These are phyloP conservation scores for Aporrectodea caliginosa DNA, from an alignment of 1,140 invertebrate genomes.

Conservation along the genomic window DNA sequence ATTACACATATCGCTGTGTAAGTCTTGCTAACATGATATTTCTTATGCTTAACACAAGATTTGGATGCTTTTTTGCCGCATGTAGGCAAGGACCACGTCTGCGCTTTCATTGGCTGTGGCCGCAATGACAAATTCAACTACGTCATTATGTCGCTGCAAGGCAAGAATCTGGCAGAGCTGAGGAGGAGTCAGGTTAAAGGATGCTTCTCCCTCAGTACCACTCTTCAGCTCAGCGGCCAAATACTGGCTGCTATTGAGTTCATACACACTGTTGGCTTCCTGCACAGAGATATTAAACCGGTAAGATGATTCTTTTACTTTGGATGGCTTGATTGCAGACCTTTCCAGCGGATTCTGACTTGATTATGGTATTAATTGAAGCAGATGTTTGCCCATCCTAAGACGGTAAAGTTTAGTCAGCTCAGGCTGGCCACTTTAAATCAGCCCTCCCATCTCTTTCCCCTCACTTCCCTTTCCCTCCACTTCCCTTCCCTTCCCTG, in stretches of 20 bases:
- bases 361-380: too few relatives aligned
- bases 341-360: too few relatives aligned
- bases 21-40: too few relatives aligned
- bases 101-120: slow-evolving; percentile 96
- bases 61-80: too few relatives aligned
- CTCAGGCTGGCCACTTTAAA: too few relatives aligned
- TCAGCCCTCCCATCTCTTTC: neutral
- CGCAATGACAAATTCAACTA: slow-evolving; percentile 99
- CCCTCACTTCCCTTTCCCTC: neutral
- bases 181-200: slow-evolving; percentile 87
- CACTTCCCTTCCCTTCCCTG: too few relatives aligned
- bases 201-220: slow-evolving; percentile 94
- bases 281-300: slow-evolving; percentile 98
- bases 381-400: too few relatives aligned
- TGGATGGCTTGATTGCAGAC: too few relatives aligned
- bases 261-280: slow-evolving; percentile 97
- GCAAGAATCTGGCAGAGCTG: slow-evolving; percentile 94
- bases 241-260: slow-evolving; percentile 95
- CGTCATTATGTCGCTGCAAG: slow-evolving; percentile 99
- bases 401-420: too few relatives aligned
- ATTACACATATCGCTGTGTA: too few relatives aligned
- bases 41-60: too few relatives aligned
- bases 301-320: slow-evolving; percentile 61
- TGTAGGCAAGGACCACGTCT: slow-evolving; percentile 88
- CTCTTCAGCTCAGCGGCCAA: slow-evolving; percentile 88